These are phyloP conservation scores for Nyctibius bracteatus DNA, from an alignment of 2,113 vertebrate genomes.

Conservation along the genomic window DNA sequence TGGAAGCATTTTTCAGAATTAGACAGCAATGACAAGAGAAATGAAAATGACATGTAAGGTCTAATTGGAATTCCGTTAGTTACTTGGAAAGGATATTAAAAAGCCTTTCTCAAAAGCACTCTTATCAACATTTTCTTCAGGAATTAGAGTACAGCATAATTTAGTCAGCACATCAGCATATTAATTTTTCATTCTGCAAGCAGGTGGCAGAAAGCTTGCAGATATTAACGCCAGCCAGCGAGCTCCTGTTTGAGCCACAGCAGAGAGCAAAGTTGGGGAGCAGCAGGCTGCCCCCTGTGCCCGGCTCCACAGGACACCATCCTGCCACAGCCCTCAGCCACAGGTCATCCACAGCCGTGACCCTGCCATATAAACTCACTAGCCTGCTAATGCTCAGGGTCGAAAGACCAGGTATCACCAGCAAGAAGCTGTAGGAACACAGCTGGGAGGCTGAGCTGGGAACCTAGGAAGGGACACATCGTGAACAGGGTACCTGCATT, in stretches of 20 bases:
- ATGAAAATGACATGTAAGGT: constrained; percentile 31
- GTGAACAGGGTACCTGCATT: not conserved
- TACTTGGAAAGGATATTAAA: constrained; percentile 50
- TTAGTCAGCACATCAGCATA: constrained; percentile 30
- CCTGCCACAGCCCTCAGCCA: not conserved
- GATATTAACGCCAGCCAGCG: not conserved
- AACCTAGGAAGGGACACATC: not conserved
- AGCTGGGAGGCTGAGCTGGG: not conserved
- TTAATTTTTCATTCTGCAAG: constrained; percentile 32
- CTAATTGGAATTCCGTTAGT: constrained; percentile 56
- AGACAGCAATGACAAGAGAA: constrained; percentile 27
- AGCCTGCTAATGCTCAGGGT: not conserved
- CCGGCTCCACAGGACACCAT: not conserved
- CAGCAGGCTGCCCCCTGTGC: not conserved
- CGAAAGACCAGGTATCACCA: not conserved
- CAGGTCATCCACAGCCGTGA: not conserved
- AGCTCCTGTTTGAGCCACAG: not conserved
- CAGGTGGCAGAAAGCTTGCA: constrained; percentile 8
- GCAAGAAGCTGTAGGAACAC: not conserved
- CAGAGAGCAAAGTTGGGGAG: not conserved
- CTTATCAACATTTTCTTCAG: constrained; percentile 57
- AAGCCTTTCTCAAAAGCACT: constrained; percentile 16
- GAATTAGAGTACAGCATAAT: constrained; percentile 56
- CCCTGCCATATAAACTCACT: not conserved
- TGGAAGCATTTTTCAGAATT: constrained; percentile 45